Conservation (phyloP, 2,113 vertebrate genomes). For the Syngnathus floridae region DNA sequence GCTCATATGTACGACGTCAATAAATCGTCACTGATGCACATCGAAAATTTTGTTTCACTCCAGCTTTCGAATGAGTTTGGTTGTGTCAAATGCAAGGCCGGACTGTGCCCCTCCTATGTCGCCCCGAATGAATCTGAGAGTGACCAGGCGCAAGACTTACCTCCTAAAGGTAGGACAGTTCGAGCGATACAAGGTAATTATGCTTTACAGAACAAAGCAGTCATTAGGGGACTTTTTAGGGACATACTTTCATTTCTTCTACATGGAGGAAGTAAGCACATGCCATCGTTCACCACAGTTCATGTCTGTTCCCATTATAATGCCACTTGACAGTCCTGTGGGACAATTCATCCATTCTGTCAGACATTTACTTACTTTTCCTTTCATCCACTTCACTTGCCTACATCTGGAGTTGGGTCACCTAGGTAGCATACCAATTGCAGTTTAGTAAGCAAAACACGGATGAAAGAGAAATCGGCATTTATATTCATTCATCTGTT, state of each 20-base stretch:
- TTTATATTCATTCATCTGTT: neutral
- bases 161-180: constrained; percentile 81
- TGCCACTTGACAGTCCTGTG: constrained; percentile 21
- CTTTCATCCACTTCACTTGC: constrained; percentile 35
- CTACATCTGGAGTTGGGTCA: constrained; percentile 20
- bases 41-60: constrained; percentile 3
- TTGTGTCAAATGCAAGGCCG: constrained; percentile 76
- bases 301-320: constrained; percentile 20
- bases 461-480: neutral
- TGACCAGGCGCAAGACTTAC: constrained; percentile 72
- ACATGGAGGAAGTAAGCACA: constrained; percentile 50
- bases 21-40: neutral
- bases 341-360: constrained; percentile 30
- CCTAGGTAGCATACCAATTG: constrained; percentile 11
- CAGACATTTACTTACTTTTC: constrained; percentile 20
- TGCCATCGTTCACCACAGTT: constrained; percentile 51
- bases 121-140: constrained; percentile 60
- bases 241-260: constrained; percentile 2
- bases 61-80: constrained; percentile 87
- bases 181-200: constrained; percentile 31
- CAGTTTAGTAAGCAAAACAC: neutral
- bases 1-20: neutral
- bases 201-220: constrained; percentile 15
- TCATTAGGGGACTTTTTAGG: neutral
- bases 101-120: constrained; percentile 75